Base-by-base conservation (phyloP, 2,797 vertebrate genomes). In the Phalloptychus januarius region DNA sequence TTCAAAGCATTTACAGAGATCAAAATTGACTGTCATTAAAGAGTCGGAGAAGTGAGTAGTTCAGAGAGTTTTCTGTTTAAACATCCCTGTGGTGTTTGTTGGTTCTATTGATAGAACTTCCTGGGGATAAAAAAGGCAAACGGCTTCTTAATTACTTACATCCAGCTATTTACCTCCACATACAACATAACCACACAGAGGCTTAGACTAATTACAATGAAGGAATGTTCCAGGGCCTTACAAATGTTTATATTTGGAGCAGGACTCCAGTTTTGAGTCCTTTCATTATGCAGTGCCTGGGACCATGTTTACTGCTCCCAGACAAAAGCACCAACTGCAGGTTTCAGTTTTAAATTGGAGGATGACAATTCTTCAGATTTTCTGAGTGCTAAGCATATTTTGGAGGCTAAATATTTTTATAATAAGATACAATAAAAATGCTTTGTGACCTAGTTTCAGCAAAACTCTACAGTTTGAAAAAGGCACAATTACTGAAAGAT, bases 221-320 rank as follows among this genome's bases (percentile, higher is more conserved):
- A 92, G 78, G 78, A 85, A 86, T 83, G 82, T 87, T 86, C 85
- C 72, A 85, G 84, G 82, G 86, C 85, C 83, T 85, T 85, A 80
- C 76, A 87, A 86, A 63, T 88, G 81, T 87, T 90, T 93, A 91
- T 91, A 92, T 94, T 91, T 93, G 86, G 86, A 88, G 78, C 46
- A 61, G 76, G 75, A 69, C 77, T 77, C 77, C 86, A 81, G 88
- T 79, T 84, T 85, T 82, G 85, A 48, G 33, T 90, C 87, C 90
- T 94, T 83, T 95, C 86, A 94, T 95, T 95, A 94, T 91, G 91
- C 72, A 90, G 83, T 84, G 69, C 87, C 82, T 91, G 78, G 81
- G 79, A 75, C 67, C 79, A 79, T 61, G 74, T 81, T 42, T 75
- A 72, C 72, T 75, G 84, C 82, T 84, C 86, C 81, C 79, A 80